phyloP scores from a whole-genome alignment of 2,888 invertebrate genomes.

The Magallana nippona region DNA sequence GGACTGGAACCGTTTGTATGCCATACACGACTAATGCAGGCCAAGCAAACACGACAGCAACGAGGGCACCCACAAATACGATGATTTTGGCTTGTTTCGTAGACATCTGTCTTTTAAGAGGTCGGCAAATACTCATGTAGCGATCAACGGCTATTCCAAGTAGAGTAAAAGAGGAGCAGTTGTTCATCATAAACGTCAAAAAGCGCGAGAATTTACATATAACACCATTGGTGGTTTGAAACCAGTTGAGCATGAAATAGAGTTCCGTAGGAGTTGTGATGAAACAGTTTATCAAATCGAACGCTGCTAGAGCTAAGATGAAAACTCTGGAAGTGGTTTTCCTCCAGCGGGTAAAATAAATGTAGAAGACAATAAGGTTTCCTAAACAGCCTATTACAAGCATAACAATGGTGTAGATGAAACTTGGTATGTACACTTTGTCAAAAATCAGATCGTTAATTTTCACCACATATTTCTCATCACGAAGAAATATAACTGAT shows the following conservation, averaged over 20 bases:
- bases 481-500: background rate
- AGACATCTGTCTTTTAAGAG: constrained; percentile 55
- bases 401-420: constrained; percentile 42
- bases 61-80: constrained; percentile 15
- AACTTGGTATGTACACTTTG: constrained; percentile 28
- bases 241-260: constrained; percentile 18
- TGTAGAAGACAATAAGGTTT: constrained; percentile 41
- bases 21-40: constrained; percentile 59
- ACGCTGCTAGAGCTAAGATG: constrained; percentile 48
- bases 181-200: constrained; percentile 61
- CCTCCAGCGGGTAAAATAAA: constrained; percentile 44
- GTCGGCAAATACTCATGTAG: constrained; percentile 58
- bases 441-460: constrained; percentile 35
- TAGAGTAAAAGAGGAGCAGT: constrained; percentile 58
- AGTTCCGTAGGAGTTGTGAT: constrained; percentile 44
- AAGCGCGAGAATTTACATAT: constrained; percentile 60
- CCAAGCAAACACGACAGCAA: constrained; percentile 50
- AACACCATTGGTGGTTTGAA: constrained; percentile 40
- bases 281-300: constrained; percentile 45
- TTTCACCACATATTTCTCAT: background rate
- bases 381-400: constrained; percentile 40
- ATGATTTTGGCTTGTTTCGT: constrained; percentile 38
- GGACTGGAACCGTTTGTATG: constrained; percentile 49
- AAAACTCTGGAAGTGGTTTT: constrained; percentile 48
- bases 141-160: constrained; percentile 61